Percentiles rank a stretch among this genome's conserved stretches.
Evolutionary conservation across 2,797 vertebrate species (phyloP).

Genomic region (Manis pentadactyla): DNA sequence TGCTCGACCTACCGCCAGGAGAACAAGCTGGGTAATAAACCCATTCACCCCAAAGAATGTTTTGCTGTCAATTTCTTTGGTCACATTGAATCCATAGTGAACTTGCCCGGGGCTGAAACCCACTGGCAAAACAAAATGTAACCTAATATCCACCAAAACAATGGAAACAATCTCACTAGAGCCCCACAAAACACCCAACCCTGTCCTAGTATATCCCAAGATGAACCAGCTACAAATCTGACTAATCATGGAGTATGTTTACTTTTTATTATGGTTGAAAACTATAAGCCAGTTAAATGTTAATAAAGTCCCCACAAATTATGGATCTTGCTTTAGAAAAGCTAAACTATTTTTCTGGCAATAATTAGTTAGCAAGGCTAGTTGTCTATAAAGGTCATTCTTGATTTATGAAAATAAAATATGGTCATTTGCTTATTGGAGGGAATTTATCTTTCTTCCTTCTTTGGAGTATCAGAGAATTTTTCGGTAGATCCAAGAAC

Average conservation of each 20-base stretch:
- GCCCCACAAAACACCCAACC: neutral
- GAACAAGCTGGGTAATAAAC: too few species aligned
- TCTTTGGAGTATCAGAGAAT: constrained; percentile 32
- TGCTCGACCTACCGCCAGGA: too few species aligned
- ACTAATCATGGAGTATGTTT: neutral
- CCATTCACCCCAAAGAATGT: too few species aligned
- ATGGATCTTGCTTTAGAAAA: constrained; percentile 18
- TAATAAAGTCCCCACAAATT: constrained; percentile 67
- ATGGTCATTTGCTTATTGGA: neutral
- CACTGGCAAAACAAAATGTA: neutral
- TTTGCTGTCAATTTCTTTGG: too few species aligned
- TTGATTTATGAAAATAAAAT: constrained; percentile 72
- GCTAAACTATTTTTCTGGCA: neutral
- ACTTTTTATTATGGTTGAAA: constrained; percentile 49
- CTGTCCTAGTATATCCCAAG: neutral
- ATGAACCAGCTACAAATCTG: neutral
- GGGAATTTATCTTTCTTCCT: constrained; percentile 44
- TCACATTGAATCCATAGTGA: too few species aligned
- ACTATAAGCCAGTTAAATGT: constrained; percentile 52
- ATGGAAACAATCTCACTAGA: neutral
- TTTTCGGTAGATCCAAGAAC: neutral
- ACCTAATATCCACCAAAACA: neutral
- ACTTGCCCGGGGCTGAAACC: too few species aligned
- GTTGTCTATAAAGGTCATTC: constrained; percentile 67
- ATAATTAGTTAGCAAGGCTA: constrained; percentile 61